Conservation (phyloP, 2,797 vertebrate species). For the Macropodus opercularis region DNA sequence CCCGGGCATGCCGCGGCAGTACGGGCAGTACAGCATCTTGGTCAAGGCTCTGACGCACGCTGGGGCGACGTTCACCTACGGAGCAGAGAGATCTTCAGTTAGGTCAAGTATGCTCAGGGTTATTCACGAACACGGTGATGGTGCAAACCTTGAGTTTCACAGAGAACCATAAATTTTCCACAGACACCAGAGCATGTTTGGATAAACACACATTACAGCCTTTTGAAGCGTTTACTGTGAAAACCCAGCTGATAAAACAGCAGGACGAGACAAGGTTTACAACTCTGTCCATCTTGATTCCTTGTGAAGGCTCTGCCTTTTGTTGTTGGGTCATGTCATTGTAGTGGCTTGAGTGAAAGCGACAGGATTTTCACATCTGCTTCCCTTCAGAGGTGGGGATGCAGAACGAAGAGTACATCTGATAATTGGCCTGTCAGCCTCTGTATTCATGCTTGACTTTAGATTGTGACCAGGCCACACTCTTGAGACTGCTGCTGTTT, state of each 20-base stretch:
- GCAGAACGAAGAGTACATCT: constrained; percentile 67
- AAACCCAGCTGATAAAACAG: constrained; percentile 50
- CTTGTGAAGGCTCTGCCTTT: constrained; percentile 59
- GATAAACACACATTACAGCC: neutral
- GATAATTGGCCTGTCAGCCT: constrained; percentile 79
- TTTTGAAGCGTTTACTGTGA: constrained; percentile 54
- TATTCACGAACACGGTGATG: constrained; percentile 3
- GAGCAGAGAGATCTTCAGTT: constrained; percentile 50
- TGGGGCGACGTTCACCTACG: constrained; percentile 91
- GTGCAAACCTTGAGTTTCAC: neutral
- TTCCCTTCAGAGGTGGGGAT: constrained; percentile 65
- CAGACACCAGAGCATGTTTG: constrained; percentile 11
- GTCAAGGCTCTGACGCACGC: constrained; percentile 92
- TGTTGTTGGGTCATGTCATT: constrained; percentile 61
- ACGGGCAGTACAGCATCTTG: constrained; percentile 97
- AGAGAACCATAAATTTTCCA: constrained; percentile 17
- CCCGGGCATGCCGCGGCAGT: constrained; percentile 90
- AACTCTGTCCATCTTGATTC: constrained; percentile 55
- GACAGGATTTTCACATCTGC: constrained; percentile 75
- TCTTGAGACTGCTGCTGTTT: constrained; percentile 30
- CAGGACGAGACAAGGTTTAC: constrained; percentile 52
- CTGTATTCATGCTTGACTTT: constrained; percentile 76
- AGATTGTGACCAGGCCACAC: constrained; percentile 61
- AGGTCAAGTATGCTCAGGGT: constrained; percentile 1
- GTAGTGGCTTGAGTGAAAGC: constrained; percentile 57